Evolutionary conservation across 2,113 vertebrate genomes (phyloP), one percentile per base, ranked within the genome.

Genomic region (Rhombomys opimus): DNA sequence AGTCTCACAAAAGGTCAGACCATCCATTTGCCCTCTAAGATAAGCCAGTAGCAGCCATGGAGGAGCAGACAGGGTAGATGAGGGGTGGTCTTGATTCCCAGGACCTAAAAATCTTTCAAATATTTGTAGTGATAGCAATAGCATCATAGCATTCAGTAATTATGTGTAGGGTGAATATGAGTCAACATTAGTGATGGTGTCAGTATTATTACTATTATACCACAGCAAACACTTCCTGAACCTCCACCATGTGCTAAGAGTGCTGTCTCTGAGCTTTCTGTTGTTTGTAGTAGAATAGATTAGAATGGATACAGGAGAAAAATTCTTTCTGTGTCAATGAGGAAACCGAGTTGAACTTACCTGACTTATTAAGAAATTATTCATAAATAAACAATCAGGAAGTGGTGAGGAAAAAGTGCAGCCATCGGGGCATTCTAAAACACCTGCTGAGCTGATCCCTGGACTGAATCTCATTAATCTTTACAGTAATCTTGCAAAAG

Each of bases 201-300:
- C 15, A 8, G 18, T 67, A 50, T 95, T 91, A 52, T 85, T 77
- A 77, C 32, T 50, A 4, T 22, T 70, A 12, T 2, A n/a, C 18
- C 11, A 35, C 13, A 25, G 57, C 9, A 52, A 63, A 63, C 41
- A 46, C 27, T 85, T 61, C 10, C 5, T 35, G 67, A n/a, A 15
- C 22, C 13, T 7, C 0, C 0, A 0, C 9, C 11, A 5, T 32
- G 25, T 38, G 18, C 75, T 1, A 25, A 38, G 68, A 50, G 25
- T 25, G 20, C 14, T 52, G 59, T n/a, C 46, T 63, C 20, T 80
- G n/a, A 35, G 35, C 15, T 67, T 65, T 35, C 2, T 63, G 4
- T 22, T 57, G 80, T 65, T 67, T 73, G 54, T 54, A 57, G 30
- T 54, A 72, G 41, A 86, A 25, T 35, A 12, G 22, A 32, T 7